Percentiles rank a stretch among this genome's conserved stretches.
Evolutionary conservation across 2,888 invertebrate genomes (phyloP).

Genomic region (Amphimallon solstitiale): DNA sequence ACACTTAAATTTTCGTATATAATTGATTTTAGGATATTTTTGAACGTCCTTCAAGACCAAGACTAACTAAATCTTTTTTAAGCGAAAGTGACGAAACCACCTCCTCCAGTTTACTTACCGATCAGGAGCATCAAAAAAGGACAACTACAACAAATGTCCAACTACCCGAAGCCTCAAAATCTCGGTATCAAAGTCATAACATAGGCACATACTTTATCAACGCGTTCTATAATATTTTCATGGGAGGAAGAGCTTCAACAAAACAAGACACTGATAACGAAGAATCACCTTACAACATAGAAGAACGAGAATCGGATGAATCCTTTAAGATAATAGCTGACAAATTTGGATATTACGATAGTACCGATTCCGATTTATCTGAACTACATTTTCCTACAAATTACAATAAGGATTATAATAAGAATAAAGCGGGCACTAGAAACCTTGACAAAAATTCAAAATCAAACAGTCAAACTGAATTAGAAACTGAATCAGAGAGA

Average conservation of each 20-base stretch:
- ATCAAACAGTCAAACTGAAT: not conserved
- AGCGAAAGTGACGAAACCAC: slow-evolving; percentile 39
- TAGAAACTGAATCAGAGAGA: not conserved
- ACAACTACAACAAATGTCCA: slow-evolving; percentile 25
- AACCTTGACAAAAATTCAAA: not conserved
- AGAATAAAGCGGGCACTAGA: not conserved
- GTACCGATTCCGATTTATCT: slow-evolving; percentile 41
- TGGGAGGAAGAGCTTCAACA: slow-evolving; percentile 35
- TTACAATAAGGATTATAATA: not conserved
- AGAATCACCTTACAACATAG: slow-evolving; percentile 12
- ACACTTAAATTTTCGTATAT: slow-evolving; percentile 41
- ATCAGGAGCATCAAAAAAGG: slow-evolving; percentile 21
- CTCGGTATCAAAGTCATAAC: slow-evolving; percentile 25
- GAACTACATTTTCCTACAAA: slow-evolving; percentile 30
- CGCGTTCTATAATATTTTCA: slow-evolving; percentile 35
- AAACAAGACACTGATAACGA: slow-evolving; percentile 1
- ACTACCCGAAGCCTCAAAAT: slow-evolving; percentile 13
- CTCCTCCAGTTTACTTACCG: slow-evolving; percentile 8
- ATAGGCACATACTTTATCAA: slow-evolving; percentile 14
- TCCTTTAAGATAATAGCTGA: slow-evolving; percentile 26
- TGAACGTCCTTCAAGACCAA: slow-evolving; percentile 36
- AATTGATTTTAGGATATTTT: slow-evolving; percentile 42
- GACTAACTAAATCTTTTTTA: slow-evolving; percentile 41
- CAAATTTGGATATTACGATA: slow-evolving; percentile 39
- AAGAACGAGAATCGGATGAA: slow-evolving; percentile 9